Evolutionary conservation across 1,140 invertebrate species (phyloP).

Genomic region (Drosophila kepulauana): DNA sequence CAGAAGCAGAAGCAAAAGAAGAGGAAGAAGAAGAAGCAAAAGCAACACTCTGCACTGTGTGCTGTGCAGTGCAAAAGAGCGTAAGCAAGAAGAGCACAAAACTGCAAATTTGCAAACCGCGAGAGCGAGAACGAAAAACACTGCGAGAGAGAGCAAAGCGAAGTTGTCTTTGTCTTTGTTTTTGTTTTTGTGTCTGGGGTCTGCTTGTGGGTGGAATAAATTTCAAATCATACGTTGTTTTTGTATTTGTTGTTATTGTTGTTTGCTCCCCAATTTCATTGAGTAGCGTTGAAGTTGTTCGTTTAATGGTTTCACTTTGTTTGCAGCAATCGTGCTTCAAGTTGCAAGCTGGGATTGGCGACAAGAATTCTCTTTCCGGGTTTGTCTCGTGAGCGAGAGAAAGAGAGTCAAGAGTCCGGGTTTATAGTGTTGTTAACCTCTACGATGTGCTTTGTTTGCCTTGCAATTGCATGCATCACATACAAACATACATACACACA

Average conservation of each 20-base stretch:
- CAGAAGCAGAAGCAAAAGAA: neutral
- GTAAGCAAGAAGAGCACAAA: constrained; percentile 1
- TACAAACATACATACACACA: neutral
- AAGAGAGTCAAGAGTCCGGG: constrained; percentile 13
- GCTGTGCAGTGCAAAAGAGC: constrained; percentile 22
- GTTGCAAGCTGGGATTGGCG: constrained; percentile 24
- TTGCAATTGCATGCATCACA: constrained; percentile 1
- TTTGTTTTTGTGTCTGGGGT: neutral
- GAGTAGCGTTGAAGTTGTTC: constrained; percentile 36
- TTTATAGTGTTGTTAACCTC: constrained; percentile 70
- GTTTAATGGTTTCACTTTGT: constrained; percentile 62
- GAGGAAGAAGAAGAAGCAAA: too few species aligned
- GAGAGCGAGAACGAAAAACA: constrained; percentile 23
- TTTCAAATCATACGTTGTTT: constrained; percentile 28
- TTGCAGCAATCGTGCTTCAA: constrained; percentile 23
- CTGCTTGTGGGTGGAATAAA: constrained; percentile 47
- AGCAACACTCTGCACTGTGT: neutral
- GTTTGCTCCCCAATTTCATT: neutral
- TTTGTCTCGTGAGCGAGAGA: constrained; percentile 23
- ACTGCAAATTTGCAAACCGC: constrained; percentile 5
- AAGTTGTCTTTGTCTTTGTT: constrained; percentile 28
- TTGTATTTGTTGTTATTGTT: neutral
- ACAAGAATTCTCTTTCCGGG: constrained; percentile 57
- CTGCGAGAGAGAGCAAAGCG: neutral
- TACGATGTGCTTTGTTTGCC: constrained; percentile 31